These are phyloP conservation scores for Zaprionus lineosus DNA, from an alignment of 2,888 invertebrate genomes.

Conservation along the genomic window DNA sequence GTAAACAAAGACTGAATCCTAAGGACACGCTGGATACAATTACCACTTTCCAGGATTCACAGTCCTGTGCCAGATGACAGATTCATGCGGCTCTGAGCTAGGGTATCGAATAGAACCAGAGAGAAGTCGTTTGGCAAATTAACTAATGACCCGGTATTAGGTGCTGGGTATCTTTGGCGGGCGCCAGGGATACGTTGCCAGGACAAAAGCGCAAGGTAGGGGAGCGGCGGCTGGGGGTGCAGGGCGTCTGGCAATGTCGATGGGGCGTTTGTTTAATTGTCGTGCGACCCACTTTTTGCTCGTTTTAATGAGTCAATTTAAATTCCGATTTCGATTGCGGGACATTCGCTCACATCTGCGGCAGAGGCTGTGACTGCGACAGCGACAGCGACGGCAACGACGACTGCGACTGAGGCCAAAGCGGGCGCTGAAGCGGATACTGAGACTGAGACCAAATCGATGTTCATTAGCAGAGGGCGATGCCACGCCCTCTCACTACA, in stretches of 20 bases:
- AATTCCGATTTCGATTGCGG: slow-evolving; percentile 78
- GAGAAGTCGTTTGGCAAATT: slow-evolving; percentile 67
- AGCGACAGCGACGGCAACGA: neutral
- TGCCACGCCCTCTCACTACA: slow-evolving; percentile 37
- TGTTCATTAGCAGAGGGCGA: slow-evolving; percentile 70
- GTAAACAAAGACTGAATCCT: too few relatives aligned
- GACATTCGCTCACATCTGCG: slow-evolving; percentile 31
- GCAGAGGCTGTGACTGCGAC: neutral
- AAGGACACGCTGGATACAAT: too few relatives aligned
- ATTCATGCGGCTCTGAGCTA: too few relatives aligned
- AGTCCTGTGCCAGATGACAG: too few relatives aligned
- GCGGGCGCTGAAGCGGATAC: too few relatives aligned
- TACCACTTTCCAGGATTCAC: too few relatives aligned
- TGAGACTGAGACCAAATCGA: slow-evolving; percentile 70
- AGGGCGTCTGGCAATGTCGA: slow-evolving; percentile 15
- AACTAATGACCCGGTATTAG: slow-evolving; percentile 71
- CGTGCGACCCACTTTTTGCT: slow-evolving; percentile 75
- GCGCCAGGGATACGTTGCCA: neutral
- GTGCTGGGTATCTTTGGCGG: slow-evolving; percentile 29
- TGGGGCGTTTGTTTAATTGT: slow-evolving; percentile 73
- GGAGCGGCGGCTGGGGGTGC: neutral
- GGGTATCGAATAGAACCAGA: slow-evolving; percentile 32
- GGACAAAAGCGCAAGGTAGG: slow-evolving; percentile 1
- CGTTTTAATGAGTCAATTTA: slow-evolving; percentile 78
- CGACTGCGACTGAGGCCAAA: too few relatives aligned